These are phyloP conservation scores for Sorex araneus DNA, from an alignment of 2,113 vertebrate genomes.

Conservation along the genomic window DNA sequence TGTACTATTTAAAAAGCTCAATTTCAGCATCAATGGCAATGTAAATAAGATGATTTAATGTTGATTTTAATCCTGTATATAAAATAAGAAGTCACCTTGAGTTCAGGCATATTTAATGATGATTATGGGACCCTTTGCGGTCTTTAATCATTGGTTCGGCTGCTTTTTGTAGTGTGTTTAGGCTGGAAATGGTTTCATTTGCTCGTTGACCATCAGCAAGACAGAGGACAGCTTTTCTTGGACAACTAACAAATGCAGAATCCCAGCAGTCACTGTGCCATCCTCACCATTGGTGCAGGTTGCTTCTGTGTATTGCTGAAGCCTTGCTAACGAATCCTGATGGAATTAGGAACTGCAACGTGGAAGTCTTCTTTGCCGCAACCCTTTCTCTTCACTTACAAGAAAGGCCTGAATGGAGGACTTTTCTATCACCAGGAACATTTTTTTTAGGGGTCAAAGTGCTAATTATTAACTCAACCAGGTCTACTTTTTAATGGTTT, in stretches of 20 bases:
- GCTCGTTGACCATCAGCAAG: slow-evolving; percentile 80
- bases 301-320: slow-evolving; percentile 58
- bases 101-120: slow-evolving; percentile 91
- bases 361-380: slow-evolving; percentile 83
- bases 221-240: slow-evolving; percentile 81
- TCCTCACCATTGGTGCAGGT: slow-evolving; percentile 40
- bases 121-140: slow-evolving; percentile 87
- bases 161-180: slow-evolving; percentile 88
- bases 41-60: slow-evolving; percentile 95
- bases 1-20: slow-evolving; percentile 91
- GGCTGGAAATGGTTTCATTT: slow-evolving; percentile 90
- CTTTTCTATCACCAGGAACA: slow-evolving; percentile 83
- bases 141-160: slow-evolving; percentile 88
- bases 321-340: slow-evolving; percentile 72
- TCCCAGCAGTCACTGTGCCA: slow-evolving; percentile 42
- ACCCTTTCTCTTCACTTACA: slow-evolving; percentile 83
- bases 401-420: slow-evolving; percentile 86
- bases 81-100: slow-evolving; percentile 91
- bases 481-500: slow-evolving; percentile 88
- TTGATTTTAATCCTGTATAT: slow-evolving; percentile 92
- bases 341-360: slow-evolving; percentile 81
- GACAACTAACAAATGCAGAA: slow-evolving; percentile 82
- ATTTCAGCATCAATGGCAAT: slow-evolving; percentile 90
- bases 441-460: slow-evolving; percentile 88
- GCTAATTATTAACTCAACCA: slow-evolving; percentile 91